A percentile compares a stretch with the other conserved stretches of the same genome.
These are phyloP conservation scores for Pseudopodoces humilis DNA, from an alignment of 2,113 vertebrate genomes.

Conservation along the genomic window DNA sequence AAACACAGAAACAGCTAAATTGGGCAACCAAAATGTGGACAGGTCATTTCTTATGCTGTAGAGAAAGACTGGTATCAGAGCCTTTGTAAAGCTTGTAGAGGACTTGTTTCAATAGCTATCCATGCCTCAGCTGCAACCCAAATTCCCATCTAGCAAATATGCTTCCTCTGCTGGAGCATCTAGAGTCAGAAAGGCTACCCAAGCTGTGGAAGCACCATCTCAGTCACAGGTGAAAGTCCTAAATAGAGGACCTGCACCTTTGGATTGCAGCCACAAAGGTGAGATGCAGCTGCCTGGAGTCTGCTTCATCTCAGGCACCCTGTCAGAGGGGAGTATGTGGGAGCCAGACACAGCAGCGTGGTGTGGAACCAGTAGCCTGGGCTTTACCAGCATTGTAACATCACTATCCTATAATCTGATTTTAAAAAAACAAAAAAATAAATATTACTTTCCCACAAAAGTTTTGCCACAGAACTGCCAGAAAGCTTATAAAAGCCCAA, in stretches of 20 bases:
- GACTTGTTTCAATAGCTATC: not conserved
- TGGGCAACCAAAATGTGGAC: not conserved
- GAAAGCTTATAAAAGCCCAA: not conserved
- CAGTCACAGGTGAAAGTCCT: not conserved
- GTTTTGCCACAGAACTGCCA: not conserved
- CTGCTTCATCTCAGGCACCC: not conserved
- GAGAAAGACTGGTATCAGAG: not conserved
- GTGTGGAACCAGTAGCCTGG: not conserved
- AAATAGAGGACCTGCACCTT: not conserved
- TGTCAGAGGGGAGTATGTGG: rapidly evolving
- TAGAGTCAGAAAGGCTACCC: not conserved
- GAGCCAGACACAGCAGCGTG: not conserved
- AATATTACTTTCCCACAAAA: not conserved
- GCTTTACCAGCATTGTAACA: not conserved
- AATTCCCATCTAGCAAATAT: not conserved
- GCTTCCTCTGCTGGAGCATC: not conserved
- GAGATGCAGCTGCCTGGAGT: not conserved
- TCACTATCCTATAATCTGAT: not conserved
- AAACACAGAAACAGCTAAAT: not conserved
- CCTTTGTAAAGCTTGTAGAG: not conserved
- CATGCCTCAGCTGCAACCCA: not conserved
- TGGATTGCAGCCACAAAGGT: not conserved
- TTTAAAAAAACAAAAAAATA: not conserved
- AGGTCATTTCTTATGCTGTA: not conserved
- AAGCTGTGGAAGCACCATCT: not conserved